Percentiles rank a stretch among this genome's conserved stretches.
phyloP scores from a whole-genome alignment of 2,888 invertebrate genomes.

The Osmoderma eremita region DNA sequence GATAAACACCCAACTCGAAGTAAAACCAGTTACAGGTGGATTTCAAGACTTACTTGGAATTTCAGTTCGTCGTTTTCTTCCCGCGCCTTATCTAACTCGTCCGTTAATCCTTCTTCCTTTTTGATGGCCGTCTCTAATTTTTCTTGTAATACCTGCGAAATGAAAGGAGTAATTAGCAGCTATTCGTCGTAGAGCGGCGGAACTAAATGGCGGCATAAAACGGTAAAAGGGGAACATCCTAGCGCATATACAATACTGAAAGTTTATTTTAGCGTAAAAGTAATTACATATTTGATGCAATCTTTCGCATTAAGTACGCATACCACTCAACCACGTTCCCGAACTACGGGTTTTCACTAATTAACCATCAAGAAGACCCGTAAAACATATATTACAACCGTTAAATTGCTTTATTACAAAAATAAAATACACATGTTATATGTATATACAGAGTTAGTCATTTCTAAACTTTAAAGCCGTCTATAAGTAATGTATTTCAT shows the following conservation, averaged over 20 bases:
- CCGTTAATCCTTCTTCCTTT: conserved; percentile 72
- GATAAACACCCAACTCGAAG: no score
- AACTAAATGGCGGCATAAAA: conserved; percentile 1
- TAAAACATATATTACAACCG: conserved; percentile 11
- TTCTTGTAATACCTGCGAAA: conserved; percentile 75
- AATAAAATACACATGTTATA: no score
- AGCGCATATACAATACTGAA: conserved; percentile 1
- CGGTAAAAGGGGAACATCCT: conserved; percentile 9
- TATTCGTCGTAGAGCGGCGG: no score
- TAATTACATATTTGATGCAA: conserved; percentile 7
- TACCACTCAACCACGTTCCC: background rate
- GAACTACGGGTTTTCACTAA: conserved; percentile 11
- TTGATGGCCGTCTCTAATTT: conserved; percentile 76
- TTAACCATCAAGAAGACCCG: conserved; percentile 17
- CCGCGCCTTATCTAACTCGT: conserved; percentile 77
- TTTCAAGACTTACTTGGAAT: conserved; percentile 72
- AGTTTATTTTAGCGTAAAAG: conserved; percentile 2
- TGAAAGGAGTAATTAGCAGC: conserved; percentile 26
- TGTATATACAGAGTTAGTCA: no score
- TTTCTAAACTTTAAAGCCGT: no score
- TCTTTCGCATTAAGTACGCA: conserved; percentile 9
- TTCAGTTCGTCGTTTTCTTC: conserved; percentile 85
- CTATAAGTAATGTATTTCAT: no score
- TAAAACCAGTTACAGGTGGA: conserved; percentile 2
- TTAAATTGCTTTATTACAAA: conserved; percentile 16